phyloP scores from a whole-genome alignment of 1,140 invertebrate species.

The Calliopsis andreniformis region DNA sequence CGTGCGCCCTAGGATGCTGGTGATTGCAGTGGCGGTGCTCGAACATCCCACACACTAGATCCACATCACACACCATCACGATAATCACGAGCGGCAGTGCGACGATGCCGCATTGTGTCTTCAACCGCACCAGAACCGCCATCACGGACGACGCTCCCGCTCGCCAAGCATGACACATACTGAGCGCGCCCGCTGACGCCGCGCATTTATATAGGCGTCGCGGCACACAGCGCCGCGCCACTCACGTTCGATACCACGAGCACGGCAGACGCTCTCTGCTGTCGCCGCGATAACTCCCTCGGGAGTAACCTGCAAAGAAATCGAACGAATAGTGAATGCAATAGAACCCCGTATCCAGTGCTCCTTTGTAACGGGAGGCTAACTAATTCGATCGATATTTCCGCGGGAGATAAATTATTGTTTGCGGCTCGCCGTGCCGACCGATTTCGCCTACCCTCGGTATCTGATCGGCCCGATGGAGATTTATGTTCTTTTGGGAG shows the following conservation, averaged over 20 bases:
- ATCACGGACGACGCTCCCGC: conserved; percentile 71
- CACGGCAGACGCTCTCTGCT: conserved; percentile 44
- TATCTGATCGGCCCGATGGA: too few species aligned
- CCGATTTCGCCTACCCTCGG: too few species aligned
- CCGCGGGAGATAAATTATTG: neutral
- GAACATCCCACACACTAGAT: conserved; percentile 78
- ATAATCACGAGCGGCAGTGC: conserved; percentile 72
- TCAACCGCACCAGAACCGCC: conserved; percentile 79
- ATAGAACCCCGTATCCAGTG: neutral
- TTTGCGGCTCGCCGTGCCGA: too few species aligned
- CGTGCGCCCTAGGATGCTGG: conserved; percentile 81
- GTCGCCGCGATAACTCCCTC: conserved; percentile 57
- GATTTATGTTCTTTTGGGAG: too few species aligned
- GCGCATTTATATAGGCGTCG: conserved; percentile 73
- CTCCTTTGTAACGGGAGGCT: neutral
- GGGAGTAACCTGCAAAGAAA: conserved; percentile 58
- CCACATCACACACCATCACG: conserved; percentile 73
- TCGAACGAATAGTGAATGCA: conserved; percentile 23
- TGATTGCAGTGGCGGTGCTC: conserved; percentile 81
- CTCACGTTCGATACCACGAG: conserved; percentile 60
- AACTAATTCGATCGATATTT: neutral
- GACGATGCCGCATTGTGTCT: conserved; percentile 76
- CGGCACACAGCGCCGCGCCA: conserved; percentile 55
- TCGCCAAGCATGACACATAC: conserved; percentile 76
- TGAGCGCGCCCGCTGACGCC: conserved; percentile 68